Evolutionary conservation across 1,140 invertebrate species (phyloP).

Genomic region (Wiebesia pumilae): DNA sequence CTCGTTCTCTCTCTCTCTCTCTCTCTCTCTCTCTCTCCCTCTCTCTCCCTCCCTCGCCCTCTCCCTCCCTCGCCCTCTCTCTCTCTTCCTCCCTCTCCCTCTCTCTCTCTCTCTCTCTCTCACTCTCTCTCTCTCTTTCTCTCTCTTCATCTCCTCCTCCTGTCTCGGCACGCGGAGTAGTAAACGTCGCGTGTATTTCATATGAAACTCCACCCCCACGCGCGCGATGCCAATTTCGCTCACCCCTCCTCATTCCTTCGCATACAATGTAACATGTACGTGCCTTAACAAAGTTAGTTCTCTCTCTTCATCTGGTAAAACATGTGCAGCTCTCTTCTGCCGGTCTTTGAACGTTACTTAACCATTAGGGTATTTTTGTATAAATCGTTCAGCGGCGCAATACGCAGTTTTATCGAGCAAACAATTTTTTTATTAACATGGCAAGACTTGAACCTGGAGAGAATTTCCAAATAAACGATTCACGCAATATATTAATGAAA

Average conservation of each 20-base stretch:
- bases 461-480: too few species aligned
- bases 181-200: constrained; percentile 76
- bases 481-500: too few species aligned
- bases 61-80: constrained; percentile 35
- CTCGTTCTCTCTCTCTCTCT: not conserved
- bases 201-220: constrained; percentile 73
- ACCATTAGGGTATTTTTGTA: not conserved
- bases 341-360: not conserved
- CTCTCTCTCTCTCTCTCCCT: not conserved
- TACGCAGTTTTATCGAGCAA: not conserved
- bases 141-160: not conserved
- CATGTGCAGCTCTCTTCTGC: not conserved
- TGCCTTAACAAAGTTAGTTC: constrained; percentile 69
- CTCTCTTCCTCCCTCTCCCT: not conserved
- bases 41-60: constrained; percentile 34
- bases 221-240: constrained; percentile 70
- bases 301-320: not conserved
- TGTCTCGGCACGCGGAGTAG: constrained; percentile 68
- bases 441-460: too few species aligned
- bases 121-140: too few species aligned
- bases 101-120: constrained; percentile 5
- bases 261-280: constrained; percentile 59
- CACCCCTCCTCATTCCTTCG: constrained; percentile 49
- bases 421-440: too few species aligned
- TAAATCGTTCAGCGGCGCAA: not conserved